Base-by-base conservation (phyloP, 2,888 invertebrate genomes). In the Cheilosia pagana region DNA sequence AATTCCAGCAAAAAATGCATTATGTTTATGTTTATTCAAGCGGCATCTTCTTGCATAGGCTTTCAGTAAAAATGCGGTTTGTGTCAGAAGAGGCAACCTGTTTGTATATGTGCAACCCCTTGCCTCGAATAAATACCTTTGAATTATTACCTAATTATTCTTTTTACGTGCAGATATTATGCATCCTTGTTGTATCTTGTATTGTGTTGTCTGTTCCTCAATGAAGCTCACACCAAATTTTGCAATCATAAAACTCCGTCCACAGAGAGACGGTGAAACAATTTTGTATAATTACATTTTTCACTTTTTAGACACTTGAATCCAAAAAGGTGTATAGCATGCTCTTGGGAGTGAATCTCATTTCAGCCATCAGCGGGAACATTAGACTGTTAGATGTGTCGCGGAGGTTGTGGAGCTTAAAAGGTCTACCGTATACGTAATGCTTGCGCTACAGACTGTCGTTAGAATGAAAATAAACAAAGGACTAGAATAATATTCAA, bases 71-170 rank as follows among this genome's bases (percentile, higher is more conserved):
- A 35, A 35, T 3, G 2, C 3, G 12, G 10, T 35, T 35, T 12
- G 4, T 12, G 1, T 35, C 12, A 35, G 3, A 35, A 35, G 3
- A 10, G 35, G 3, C 12, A 35, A 12, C 12, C 12, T 31, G 10
- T 31, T 31, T 31, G 31, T 31, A 31, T 6, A 1, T 28, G 28
- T n/a, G n/a, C 25, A 4, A 25, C 25, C 25, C 25, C 2, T 25
- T 25, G 7, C 35, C 0, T 12, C 12, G 10, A 41, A 41, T 41
- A 41, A 41, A 41, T n/a, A 4, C 14, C n/a, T 14, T 41, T 43
- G 43, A 43, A 43, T 43, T 43, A n/a, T n/a, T n/a, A n/a, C n/a
- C n/a, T n/a, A 43, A 43, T 43, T 43, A 43, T 43, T 43, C 14
- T 1, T 43, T n/a, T 16, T 6, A 3, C 5, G 1, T 41, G 14